These are phyloP conservation scores for Psammodynastes pulverulentus DNA, from an alignment of 2,113 vertebrate species.

Conservation along the genomic window DNA sequence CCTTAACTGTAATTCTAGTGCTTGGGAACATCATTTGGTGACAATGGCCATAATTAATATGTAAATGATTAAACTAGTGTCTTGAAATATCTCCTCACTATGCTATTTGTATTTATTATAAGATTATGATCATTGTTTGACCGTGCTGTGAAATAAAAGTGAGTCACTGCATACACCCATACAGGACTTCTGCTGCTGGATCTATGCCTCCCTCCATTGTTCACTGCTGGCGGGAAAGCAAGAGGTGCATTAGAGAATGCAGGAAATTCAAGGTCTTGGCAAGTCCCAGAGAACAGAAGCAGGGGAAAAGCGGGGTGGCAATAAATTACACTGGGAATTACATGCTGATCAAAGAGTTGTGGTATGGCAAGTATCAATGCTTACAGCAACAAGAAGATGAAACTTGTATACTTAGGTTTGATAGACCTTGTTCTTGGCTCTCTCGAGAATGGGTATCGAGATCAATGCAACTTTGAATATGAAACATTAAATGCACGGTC, in stretches of 20 bases:
- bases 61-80: background rate
- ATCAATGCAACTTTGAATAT: background rate
- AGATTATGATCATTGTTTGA: background rate
- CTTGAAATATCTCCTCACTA: background rate
- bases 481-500: background rate
- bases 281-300: background rate
- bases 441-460: background rate
- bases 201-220: background rate
- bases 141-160: background rate
- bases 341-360: background rate
- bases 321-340: background rate
- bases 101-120: background rate
- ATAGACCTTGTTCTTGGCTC: background rate
- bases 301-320: background rate
- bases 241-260: background rate
- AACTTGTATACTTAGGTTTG: background rate
- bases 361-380: background rate
- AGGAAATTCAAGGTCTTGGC: background rate
- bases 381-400: background rate
- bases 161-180: background rate
- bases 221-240: background rate
- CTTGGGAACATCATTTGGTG: background rate
- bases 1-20: conserved; percentile 13
- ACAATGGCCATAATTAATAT: background rate
- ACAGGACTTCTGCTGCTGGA: background rate